Conservation (phyloP, 2,797 vertebrate species). For the Atherinosoma microstoma region DNA sequence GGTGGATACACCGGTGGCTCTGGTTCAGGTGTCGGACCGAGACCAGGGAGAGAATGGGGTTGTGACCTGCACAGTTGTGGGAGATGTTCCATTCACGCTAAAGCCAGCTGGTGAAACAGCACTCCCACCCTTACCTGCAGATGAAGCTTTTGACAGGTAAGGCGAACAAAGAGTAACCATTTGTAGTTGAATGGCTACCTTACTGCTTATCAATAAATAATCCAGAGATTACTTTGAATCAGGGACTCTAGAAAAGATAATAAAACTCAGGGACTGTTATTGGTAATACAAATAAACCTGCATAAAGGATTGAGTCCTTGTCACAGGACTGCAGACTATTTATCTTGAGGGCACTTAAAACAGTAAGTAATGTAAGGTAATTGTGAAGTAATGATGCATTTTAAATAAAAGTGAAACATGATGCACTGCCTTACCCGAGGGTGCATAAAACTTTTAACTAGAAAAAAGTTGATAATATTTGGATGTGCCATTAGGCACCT, state of each 20-base stretch:
- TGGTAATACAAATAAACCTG: background rate
- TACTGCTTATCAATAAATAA: background rate
- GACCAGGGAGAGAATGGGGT: slow-evolving; percentile 96
- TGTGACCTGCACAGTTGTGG: slow-evolving; percentile 96
- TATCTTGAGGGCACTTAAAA: slow-evolving; percentile 16
- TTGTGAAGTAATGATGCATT: slow-evolving; percentile 47
- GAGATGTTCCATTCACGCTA: slow-evolving; percentile 96
- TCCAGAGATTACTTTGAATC: background rate
- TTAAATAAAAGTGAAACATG: slow-evolving; percentile 26
- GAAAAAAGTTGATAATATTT: slow-evolving; percentile 9
- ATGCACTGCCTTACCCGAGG: slow-evolving; percentile 25
- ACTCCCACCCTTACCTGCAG: slow-evolving; percentile 81
- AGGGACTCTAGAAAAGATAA: background rate
- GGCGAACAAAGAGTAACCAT: slow-evolving; percentile 17
- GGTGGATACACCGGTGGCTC: slow-evolving; percentile 94
- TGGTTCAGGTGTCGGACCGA: slow-evolving; percentile 95
- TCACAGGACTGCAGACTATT: background rate
- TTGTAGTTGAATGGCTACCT: background rate
- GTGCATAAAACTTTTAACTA: slow-evolving; percentile 20
- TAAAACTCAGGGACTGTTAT: background rate
- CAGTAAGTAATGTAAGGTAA: slow-evolving; percentile 32
- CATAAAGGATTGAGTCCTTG: slow-evolving; percentile 1
- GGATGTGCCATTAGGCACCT: slow-evolving; percentile 25
- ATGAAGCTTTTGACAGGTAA: slow-evolving; percentile 85
- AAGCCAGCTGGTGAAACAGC: slow-evolving; percentile 93